A percentile compares a stretch with the other conserved stretches of the same genome.
These are phyloP conservation scores for Umimayanthus kanabou DNA, from an alignment of 92 coral and sea anemone genomes.

Conservation along the genomic window DNA sequence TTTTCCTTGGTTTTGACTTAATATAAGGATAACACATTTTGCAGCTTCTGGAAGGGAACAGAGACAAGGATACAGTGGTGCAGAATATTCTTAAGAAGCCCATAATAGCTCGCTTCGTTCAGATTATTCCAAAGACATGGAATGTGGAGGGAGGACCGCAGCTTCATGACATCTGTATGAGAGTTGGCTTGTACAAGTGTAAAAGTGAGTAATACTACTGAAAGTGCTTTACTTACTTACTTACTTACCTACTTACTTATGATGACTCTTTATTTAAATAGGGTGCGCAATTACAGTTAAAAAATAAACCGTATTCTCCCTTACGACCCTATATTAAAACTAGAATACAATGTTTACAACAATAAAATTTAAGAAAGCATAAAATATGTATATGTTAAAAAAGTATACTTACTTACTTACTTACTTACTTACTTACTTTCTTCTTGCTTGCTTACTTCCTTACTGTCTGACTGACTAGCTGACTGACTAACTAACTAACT, in stretches of 20 bases:
- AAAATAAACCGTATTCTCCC: no score
- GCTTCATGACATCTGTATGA: slow-evolving; percentile 71
- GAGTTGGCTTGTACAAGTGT: slow-evolving; percentile 71
- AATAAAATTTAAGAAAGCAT: no score
- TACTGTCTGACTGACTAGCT: not conserved
- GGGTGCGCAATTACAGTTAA: no score
- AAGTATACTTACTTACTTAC: not conserved
- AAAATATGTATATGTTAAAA: no score
- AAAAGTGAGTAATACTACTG: slow-evolving; percentile 52
- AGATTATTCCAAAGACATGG: slow-evolving; percentile 65
- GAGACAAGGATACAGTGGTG: slow-evolving; percentile 60
- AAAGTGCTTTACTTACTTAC: not conserved
- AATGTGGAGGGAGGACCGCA: slow-evolving; percentile 47
- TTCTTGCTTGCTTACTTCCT: not conserved
- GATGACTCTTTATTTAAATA: no score
- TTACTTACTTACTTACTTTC: not conserved
- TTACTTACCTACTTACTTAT: not conserved
- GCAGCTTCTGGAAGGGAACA: slow-evolving; percentile 66
- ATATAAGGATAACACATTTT: not conserved
- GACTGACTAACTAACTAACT: no score
- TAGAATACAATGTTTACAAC: no score
- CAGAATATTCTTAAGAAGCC: slow-evolving; percentile 67
- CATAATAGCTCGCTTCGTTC: slow-evolving; percentile 66
- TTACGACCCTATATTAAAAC: no score
- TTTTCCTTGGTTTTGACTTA: not conserved